Conservation (phyloP, 2,888 invertebrate species). For the Danaus chrysippus region DNA sequence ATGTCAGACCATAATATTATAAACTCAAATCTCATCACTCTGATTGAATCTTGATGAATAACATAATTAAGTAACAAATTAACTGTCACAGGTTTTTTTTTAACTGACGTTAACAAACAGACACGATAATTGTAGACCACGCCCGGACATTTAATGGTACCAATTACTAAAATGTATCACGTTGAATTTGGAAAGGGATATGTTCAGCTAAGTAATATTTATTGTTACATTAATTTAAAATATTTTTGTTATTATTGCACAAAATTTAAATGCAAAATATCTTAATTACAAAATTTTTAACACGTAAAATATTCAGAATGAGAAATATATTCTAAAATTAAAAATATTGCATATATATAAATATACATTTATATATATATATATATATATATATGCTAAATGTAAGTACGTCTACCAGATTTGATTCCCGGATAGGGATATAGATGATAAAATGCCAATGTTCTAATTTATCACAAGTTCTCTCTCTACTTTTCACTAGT, state of each 20-base stretch:
- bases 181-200: conserved; percentile 32
- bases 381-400: no score
- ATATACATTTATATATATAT: no score
- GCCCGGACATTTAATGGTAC: conserved; percentile 23
- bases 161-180: conserved; percentile 27
- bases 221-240: not conserved
- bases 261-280: not conserved
- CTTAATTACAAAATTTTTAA: not conserved
- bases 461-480: no score
- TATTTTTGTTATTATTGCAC: not conserved
- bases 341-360: no score
- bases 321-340: no score
- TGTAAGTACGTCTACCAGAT: no score
- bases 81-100: conserved; percentile 17
- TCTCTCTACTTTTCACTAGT: no score
- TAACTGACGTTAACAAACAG: conserved; percentile 38
- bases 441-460: no score
- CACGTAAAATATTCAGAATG: no score
- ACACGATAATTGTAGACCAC: conserved; percentile 41
- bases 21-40: conserved; percentile 14
- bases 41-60: conserved; percentile 22
- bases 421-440: no score
- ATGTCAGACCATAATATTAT: not conserved
- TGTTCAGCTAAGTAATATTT: not conserved
- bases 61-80: conserved; percentile 23